phyloP scores from a whole-genome alignment of 1,140 invertebrate species.

The Drosophila bifasciata region DNA sequence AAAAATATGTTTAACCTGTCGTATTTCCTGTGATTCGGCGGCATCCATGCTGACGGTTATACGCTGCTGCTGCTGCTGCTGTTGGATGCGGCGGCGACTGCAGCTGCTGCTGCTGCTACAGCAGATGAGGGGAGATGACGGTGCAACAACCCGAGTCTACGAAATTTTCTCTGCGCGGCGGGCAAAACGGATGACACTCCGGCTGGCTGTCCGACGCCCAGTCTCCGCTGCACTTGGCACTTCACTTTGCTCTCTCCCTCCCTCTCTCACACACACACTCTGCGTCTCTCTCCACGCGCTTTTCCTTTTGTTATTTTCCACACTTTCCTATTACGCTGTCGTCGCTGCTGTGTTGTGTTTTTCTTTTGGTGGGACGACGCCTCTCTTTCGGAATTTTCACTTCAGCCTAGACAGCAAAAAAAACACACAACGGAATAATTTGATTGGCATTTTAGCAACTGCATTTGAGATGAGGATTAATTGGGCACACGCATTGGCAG shows the following conservation, averaged over 20 bases:
- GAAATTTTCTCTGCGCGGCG: slow-evolving; percentile 7
- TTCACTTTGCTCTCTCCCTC: slow-evolving; percentile 66
- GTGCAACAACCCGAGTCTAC: slow-evolving; percentile 2
- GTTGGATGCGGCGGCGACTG: slow-evolving; percentile 8
- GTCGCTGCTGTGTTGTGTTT: slow-evolving; percentile 34
- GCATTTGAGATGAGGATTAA: slow-evolving; percentile 67
- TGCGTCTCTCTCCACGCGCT: slow-evolving; percentile 24
- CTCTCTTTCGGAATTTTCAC: slow-evolving; percentile 68
- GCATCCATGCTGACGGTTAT: slow-evolving; percentile 70
- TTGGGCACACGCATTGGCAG: slow-evolving; percentile 73
- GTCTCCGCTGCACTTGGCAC: slow-evolving; percentile 68
- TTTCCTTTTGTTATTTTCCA: slow-evolving; percentile 47
- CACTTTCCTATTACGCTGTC: slow-evolving; percentile 53
- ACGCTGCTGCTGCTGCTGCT: slow-evolving; percentile 29
- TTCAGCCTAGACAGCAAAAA: slow-evolving; percentile 67
- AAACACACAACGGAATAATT: slow-evolving; percentile 53
- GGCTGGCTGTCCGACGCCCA: slow-evolving; percentile 74
- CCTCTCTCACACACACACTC: slow-evolving; percentile 38
- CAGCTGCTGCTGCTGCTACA: slow-evolving; percentile 11
- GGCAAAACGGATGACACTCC: slow-evolving; percentile 52
- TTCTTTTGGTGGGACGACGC: slow-evolving; percentile 15
- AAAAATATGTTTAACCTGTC: slow-evolving; percentile 70
- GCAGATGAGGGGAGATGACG: slow-evolving; percentile 17
- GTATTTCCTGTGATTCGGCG: slow-evolving; percentile 83
- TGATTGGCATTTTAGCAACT: slow-evolving; percentile 65